A percentile compares a stretch with the other conserved stretches of the same genome.
These are phyloP conservation scores for Cheirogaleus medius DNA, from an alignment of 2,113 vertebrate species.

Conservation along the genomic window DNA sequence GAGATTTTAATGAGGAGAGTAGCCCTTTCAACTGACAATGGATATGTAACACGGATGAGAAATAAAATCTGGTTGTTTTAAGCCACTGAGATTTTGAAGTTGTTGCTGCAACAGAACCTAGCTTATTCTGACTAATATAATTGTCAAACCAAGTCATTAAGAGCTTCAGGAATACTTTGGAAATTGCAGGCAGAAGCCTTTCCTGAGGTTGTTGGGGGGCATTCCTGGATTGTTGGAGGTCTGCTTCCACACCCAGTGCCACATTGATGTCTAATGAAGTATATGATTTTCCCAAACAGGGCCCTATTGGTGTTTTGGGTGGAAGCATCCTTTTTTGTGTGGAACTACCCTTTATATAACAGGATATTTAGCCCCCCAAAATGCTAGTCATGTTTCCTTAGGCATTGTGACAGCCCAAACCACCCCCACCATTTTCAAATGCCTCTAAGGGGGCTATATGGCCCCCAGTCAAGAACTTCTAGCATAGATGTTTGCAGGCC, in stretches of 20 bases:
- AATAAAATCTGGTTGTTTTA: not conserved
- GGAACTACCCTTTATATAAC: not conserved
- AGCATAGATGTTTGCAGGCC: not conserved
- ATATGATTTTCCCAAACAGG: not conserved
- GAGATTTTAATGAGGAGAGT: not conserved
- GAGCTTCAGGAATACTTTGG: not conserved
- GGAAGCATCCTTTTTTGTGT: not conserved
- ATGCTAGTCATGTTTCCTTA: not conserved
- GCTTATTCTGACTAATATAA: not conserved
- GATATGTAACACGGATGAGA: not conserved
- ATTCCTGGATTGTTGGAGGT: not conserved
- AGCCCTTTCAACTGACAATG: not conserved
- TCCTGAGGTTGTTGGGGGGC: not conserved
- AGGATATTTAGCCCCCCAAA: not conserved
- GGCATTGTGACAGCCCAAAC: not conserved
- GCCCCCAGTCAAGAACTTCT: not conserved
- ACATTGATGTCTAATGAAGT: not conserved
- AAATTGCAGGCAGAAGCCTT: not conserved
- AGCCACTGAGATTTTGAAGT: not conserved
- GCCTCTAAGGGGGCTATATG: not conserved
- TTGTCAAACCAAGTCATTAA: not conserved
- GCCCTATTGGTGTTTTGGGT: not conserved
- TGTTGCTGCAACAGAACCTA: not conserved
- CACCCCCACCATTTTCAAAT: not conserved
- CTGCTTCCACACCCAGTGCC: not conserved